Evolutionary conservation across 2,797 vertebrate species (phyloP), one percentile per base, ranked within the genome.

Genomic region (Takifugu rubripes): DNA sequence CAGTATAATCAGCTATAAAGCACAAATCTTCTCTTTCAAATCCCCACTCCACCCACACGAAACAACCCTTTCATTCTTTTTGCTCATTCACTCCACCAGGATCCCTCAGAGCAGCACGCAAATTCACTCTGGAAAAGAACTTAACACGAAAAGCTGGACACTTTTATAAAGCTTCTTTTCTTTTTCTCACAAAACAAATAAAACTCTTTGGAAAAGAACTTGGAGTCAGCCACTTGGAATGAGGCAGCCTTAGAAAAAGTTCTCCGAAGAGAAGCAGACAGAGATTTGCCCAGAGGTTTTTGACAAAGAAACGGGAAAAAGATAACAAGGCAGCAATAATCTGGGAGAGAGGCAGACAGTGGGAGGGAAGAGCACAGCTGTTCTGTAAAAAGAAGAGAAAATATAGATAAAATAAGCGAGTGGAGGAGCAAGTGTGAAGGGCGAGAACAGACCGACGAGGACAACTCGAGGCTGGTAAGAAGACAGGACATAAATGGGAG

Each of bases 1-100:
- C 59, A 61, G 60, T 52, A 69, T 59, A 71, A 74, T 78, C 64
- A 69, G 76, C 68, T 68, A 55, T 48, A 68, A 73, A 0, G 29
- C 79, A 76, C 61, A 26, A 77, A 66, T 68, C 68, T 46, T 66
- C 60, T 61, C 59, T 65, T 56, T 67, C 47, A 62, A 48, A 78
- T 71, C 50, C 54, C 69, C 66, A 72, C 78, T 66, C 84, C 86
- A 63, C 84, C 86, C 84, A 85, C 82, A 6, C 72, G 61, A 73
- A 45, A 78, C 78, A 84, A 81, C 72, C 82, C 68, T 56, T 69
- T 68, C 81, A 75, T 81, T 85, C 80, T 77, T 76, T 57, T 65
- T 74, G 61, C 60, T 79, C 83, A 79, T 82, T 84, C 71, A 74
- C 78, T 82, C 72, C 64, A 67, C 33, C 48, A 60, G 63, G 63